Percentiles rank a stretch among this genome's conserved stretches.
Conservation (phyloP, 37 sponge, comb jelly and placozoan species). For the Geodia barretti region DNA sequence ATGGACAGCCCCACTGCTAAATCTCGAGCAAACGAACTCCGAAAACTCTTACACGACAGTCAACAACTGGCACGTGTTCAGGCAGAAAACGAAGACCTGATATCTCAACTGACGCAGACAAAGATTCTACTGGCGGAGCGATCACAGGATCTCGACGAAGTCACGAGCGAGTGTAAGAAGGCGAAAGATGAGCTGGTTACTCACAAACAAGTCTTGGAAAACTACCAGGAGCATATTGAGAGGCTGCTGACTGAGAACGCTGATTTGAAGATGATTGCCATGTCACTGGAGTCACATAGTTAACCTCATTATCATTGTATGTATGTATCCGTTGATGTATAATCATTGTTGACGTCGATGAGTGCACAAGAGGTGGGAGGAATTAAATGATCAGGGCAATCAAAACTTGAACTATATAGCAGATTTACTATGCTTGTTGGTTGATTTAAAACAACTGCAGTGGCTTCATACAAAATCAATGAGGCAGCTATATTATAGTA, state of each 20-base stretch:
- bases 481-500: too few relatives aligned
- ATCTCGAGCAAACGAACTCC: conserved; percentile 6
- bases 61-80: conserved; percentile 17
- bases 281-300: not conserved
- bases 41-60: conserved; percentile 24
- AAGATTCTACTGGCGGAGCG: conserved; percentile 12
- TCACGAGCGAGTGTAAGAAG: conserved; percentile 30
- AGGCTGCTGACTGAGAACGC: conserved; percentile 30
- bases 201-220: conserved; percentile 54
- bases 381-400: too few relatives aligned
- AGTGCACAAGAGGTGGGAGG: too few relatives aligned
- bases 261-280: not conserved
- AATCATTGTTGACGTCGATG: too few relatives aligned
- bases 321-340: too few relatives aligned
- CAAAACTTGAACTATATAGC: too few relatives aligned
- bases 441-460: too few relatives aligned
- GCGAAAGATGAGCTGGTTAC: conserved; percentile 40
- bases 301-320: not conserved
- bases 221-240: conserved; percentile 42
- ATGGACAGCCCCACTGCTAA: not conserved
- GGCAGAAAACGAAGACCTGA: conserved; percentile 12
- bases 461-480: too few relatives aligned
- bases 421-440: too few relatives aligned
- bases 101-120: conserved; percentile 10
- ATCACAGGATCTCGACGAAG: conserved; percentile 6